phyloP scores from a whole-genome alignment of 2,113 vertebrate genomes.

The Girardinichthys multiradiatus region DNA sequence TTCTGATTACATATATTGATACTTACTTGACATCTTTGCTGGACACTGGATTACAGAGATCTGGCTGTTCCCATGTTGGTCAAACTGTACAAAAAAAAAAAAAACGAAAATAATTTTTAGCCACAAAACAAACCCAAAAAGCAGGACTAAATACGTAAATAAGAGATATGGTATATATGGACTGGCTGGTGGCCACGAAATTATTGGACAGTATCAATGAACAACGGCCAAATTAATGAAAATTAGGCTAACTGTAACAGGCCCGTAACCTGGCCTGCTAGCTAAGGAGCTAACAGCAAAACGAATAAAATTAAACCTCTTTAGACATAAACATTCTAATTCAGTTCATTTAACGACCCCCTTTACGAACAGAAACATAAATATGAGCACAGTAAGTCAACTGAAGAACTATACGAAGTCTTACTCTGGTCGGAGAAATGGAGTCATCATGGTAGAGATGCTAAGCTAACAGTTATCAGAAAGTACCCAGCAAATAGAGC shows the following conservation, averaged over 20 bases:
- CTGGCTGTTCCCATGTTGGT: slow-evolving; percentile 12
- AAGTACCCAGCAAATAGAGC: neutral
- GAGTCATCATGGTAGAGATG: neutral
- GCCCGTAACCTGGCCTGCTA: neutral
- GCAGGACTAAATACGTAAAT: neutral
- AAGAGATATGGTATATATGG: neutral
- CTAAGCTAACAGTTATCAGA: neutral
- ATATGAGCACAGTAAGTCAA: neutral
- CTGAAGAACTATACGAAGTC: neutral
- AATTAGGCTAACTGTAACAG: neutral
- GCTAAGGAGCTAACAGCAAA: neutral
- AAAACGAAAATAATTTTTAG: neutral
- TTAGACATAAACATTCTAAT: neutral
- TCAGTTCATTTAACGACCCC: neutral
- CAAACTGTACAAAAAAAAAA: neutral
- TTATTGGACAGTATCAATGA: neutral
- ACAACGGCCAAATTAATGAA: neutral
- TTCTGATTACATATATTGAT: neutral
- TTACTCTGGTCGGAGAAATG: neutral
- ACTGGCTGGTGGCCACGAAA: neutral
- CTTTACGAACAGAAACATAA: neutral
- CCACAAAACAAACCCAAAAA: neutral
- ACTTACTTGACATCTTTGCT: slow-evolving; percentile 79
- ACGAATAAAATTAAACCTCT: neutral
- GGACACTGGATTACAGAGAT: slow-evolving; percentile 16